A percentile compares a stretch with the other conserved stretches of the same genome.
Conservation (phyloP, 2,797 vertebrate genomes). For the Chaetodon trifasciatus region DNA sequence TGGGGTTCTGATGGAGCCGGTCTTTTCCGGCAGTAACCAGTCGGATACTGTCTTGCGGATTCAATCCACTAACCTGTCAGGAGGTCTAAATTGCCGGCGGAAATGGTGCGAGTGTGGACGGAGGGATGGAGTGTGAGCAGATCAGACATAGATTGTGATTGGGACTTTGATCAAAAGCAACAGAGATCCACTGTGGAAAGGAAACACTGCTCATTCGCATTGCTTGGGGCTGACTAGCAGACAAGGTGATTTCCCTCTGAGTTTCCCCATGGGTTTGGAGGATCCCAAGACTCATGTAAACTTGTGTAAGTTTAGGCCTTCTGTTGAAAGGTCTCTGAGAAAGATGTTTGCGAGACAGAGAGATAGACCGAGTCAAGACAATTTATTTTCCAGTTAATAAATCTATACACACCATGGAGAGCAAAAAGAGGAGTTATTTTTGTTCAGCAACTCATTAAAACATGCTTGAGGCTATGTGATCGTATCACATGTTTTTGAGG, state of each 20-base stretch:
- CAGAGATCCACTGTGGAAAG: slow-evolving; percentile 48
- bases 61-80: slow-evolving; percentile 65
- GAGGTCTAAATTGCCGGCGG: slow-evolving; percentile 49
- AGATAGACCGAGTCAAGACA: slow-evolving; percentile 44
- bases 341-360: slow-evolving; percentile 25
- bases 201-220: slow-evolving; percentile 45
- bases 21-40: slow-evolving; percentile 40
- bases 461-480: slow-evolving; percentile 73
- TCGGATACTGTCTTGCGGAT: slow-evolving; percentile 51
- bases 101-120: slow-evolving; percentile 52
- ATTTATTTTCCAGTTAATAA: slow-evolving; percentile 64
- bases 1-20: slow-evolving; percentile 31
- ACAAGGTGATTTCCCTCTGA: slow-evolving; percentile 56
- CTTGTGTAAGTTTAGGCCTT: slow-evolving; percentile 13
- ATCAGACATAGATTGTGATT: slow-evolving; percentile 67
- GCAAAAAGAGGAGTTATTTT: slow-evolving; percentile 72
- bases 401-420: slow-evolving; percentile 60
- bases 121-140: slow-evolving; percentile 50
- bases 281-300: slow-evolving; percentile 25
- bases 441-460: slow-evolving; percentile 80
- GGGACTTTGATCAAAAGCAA: slow-evolving; percentile 71
- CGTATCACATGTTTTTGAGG: slow-evolving; percentile 71
- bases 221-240: slow-evolving; percentile 50
- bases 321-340: slow-evolving; percentile 31
- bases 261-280: slow-evolving; percentile 30